Conservation (phyloP, 2,888 invertebrate species). For the Lasioglossum marginatum region DNA sequence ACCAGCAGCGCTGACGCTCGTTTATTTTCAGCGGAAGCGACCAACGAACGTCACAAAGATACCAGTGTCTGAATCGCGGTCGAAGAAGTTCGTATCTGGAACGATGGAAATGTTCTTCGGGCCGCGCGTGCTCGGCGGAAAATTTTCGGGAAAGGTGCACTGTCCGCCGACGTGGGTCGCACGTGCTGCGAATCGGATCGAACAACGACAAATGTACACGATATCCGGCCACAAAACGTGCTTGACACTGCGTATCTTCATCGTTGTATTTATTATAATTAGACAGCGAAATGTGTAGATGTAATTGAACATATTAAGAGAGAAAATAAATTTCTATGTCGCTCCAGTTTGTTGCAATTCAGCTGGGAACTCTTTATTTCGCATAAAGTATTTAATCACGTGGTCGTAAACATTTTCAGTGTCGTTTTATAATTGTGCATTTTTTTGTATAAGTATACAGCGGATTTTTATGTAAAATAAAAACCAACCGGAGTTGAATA, state of each 20-base stretch:
- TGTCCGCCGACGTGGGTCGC: too few species aligned
- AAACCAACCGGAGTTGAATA: too few species aligned
- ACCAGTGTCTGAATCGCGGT: not conserved
- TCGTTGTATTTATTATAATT: not conserved
- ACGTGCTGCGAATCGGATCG: not conserved
- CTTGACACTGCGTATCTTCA: not conserved
- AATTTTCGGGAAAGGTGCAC: not conserved
- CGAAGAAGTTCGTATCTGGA: not conserved
- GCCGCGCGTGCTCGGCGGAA: not conserved
- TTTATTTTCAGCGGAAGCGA: conserved; percentile 18
- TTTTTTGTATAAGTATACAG: too few species aligned
- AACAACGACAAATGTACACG: not conserved
- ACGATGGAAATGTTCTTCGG: not conserved
- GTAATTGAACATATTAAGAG: too few species aligned
- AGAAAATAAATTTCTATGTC: too few species aligned
- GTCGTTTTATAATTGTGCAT: too few species aligned
- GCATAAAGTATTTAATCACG: too few species aligned
- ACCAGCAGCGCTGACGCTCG: conserved; percentile 5
- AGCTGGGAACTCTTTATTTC: too few species aligned
- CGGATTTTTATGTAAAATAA: too few species aligned
- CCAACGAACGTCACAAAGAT: not conserved
- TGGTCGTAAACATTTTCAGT: too few species aligned
- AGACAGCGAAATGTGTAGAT: too few species aligned
- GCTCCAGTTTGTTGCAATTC: too few species aligned
- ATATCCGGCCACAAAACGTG: not conserved